Conservation (phyloP, 2,113 vertebrate genomes). For the Maccullochella peelii region DNA sequence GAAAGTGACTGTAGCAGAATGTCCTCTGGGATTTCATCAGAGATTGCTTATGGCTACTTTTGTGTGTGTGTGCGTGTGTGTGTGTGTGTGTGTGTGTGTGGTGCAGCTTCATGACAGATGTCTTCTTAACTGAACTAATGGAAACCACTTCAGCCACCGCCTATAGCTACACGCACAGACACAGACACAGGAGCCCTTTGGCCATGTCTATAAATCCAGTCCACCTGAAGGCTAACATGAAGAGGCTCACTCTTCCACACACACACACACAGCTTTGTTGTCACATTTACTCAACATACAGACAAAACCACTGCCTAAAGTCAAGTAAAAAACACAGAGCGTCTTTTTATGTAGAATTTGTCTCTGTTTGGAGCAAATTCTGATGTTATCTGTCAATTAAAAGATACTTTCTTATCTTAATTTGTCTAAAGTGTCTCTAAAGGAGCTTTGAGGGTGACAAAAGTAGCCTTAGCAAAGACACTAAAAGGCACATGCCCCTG, state of each 20-base stretch:
- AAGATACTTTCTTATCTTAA: conserved; percentile 20
- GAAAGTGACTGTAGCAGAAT: conserved; percentile 36
- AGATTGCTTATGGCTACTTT: conserved; percentile 54
- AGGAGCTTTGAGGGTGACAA: conserved; percentile 21
- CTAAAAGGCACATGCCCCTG: background rate
- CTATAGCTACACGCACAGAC: conserved; percentile 42
- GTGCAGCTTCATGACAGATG: conserved; percentile 68
- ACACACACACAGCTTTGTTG: conserved; percentile 15
- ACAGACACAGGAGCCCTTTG: conserved; percentile 33
- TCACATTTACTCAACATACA: conserved; percentile 44
- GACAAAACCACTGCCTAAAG: conserved; percentile 20
- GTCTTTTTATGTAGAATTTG: background rate
- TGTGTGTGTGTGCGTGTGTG: conserved; percentile 36
- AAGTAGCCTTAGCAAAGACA: conserved; percentile 30
- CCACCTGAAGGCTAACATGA: conserved; percentile 56
- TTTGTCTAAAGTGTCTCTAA: conserved; percentile 23
- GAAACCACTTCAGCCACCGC: conserved; percentile 68
- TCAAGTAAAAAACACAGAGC: conserved; percentile 4
- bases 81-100: conserved; percentile 8
- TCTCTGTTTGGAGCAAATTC: background rate
- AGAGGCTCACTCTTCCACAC: conserved; percentile 7
- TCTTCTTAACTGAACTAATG: conserved; percentile 79
- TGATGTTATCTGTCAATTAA: conserved; percentile 12
- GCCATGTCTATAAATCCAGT: conserved; percentile 28
- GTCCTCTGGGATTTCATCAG: conserved; percentile 50